Percentiles rank a stretch among this genome's conserved stretches.
Conservation (phyloP, 2,888 invertebrate genomes). For the Pyrgus malvae region DNA sequence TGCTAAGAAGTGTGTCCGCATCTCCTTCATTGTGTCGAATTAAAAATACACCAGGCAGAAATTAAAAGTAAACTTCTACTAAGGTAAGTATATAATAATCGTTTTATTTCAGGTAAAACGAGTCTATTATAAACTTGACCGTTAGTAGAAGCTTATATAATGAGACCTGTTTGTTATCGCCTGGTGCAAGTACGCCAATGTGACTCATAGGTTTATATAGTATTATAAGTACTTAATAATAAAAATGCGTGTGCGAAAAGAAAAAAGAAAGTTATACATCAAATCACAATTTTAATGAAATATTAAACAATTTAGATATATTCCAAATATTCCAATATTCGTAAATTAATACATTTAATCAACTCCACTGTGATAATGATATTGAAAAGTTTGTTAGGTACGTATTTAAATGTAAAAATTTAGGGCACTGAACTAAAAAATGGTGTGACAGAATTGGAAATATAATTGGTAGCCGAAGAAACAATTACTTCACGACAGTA, state of each 20-base stretch:
- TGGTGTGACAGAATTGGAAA: background rate
- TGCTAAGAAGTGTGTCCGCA: no score
- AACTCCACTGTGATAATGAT: constrained; percentile 8
- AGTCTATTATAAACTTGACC: constrained; percentile 4
- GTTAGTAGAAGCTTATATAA: constrained; percentile 16
- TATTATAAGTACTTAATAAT: no score
- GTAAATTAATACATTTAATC: no score
- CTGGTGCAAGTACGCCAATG: no score
- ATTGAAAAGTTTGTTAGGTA: background rate
- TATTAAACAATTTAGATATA: no score
- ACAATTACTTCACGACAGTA: constrained; percentile 1
- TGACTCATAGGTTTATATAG: no score
- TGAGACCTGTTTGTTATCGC: constrained; percentile 22
- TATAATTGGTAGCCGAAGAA: no score
- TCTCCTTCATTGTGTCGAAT: no score
- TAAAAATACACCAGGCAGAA: constrained; percentile 27
- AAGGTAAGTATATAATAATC: constrained; percentile 17
- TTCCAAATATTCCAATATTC: no score
- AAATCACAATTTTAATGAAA: no score
- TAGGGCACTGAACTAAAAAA: background rate
- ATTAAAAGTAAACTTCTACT: constrained; percentile 24
- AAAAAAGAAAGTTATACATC: no score
- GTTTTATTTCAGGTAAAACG: constrained; percentile 15
- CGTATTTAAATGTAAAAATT: background rate
- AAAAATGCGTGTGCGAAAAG: no score